Percentiles rank a stretch among this genome's conserved stretches.
Conservation (phyloP, 1,140 invertebrate species). For the Tetranychus urticae region DNA sequence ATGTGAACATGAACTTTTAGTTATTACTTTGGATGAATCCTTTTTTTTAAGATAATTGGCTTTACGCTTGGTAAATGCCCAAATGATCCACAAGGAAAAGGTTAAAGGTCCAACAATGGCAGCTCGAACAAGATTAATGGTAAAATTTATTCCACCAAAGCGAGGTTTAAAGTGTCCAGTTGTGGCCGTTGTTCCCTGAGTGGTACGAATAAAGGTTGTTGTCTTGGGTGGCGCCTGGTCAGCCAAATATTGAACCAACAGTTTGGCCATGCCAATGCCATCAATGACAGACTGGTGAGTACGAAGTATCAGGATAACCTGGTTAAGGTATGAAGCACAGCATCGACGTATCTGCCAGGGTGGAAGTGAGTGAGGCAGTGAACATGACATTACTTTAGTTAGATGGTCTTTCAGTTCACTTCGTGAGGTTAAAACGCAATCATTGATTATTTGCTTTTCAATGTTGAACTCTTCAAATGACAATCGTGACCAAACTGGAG, state of each 20-base stretch:
- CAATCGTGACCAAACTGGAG: conserved; percentile 1
- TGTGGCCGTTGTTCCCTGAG: conserved; percentile 8
- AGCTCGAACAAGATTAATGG: conserved; percentile 23
- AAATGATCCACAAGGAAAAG: conserved; percentile 25
- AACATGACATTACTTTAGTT: conserved; percentile 20
- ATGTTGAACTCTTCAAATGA: conserved; percentile 23
- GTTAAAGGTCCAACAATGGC: conserved; percentile 29
- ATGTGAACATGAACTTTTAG: not conserved
- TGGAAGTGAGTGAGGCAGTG: conserved; percentile 21
- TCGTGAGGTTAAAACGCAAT: conserved; percentile 17
- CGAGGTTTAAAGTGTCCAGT: conserved; percentile 19
- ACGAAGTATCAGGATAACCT: conserved; percentile 27
- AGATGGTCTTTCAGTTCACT: conserved; percentile 23
- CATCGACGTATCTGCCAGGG: conserved; percentile 27
- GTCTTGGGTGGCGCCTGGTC: not conserved
- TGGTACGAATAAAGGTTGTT: conserved; percentile 1
- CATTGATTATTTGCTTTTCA: conserved; percentile 27
- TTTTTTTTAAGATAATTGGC: not conserved
- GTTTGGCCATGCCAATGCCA: conserved; percentile 18
- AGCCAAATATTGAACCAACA: conserved; percentile 5
- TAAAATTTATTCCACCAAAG: conserved; percentile 23
- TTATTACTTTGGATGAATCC: not conserved
- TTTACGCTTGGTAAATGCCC: conserved; percentile 13
- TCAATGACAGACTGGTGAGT: conserved; percentile 32
- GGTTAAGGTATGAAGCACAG: conserved; percentile 10